phyloP scores from a whole-genome alignment of 1,140 invertebrate genomes.

The Archegozetes longisetosus region DNA sequence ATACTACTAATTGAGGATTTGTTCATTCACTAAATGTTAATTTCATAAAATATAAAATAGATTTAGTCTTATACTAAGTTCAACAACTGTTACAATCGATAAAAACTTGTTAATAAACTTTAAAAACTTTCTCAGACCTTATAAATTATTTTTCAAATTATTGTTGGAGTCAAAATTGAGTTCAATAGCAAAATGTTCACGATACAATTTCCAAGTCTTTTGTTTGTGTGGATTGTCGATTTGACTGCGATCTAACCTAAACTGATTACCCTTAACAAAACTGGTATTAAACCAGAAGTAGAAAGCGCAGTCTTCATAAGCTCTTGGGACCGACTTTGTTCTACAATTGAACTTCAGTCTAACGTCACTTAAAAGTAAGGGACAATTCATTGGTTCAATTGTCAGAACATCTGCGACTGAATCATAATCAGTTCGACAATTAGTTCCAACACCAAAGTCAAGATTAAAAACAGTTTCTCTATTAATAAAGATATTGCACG shows the following conservation, averaged over 20 bases:
- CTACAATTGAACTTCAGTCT: slow-evolving; percentile 32
- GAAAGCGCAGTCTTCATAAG: slow-evolving; percentile 39
- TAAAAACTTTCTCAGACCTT: no score
- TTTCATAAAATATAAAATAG: no score
- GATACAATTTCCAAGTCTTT: slow-evolving; percentile 33
- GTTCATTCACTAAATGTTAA: no score
- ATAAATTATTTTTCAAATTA: no score
- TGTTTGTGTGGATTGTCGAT: slow-evolving; percentile 40
- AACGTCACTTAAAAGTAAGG: slow-evolving; percentile 31
- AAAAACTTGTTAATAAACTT: no score
- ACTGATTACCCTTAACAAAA: slow-evolving; percentile 32
- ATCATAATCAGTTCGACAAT: slow-evolving; percentile 24
- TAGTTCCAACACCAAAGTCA: slow-evolving; percentile 23
- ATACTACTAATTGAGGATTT: no score
- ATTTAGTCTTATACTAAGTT: no score
- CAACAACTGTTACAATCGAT: no score
- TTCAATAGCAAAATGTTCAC: slow-evolving; percentile 31
- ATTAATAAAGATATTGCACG: slow-evolving; percentile 28
- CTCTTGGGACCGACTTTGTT: slow-evolving; percentile 32
- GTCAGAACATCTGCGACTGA: slow-evolving; percentile 27
- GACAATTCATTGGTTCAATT: slow-evolving; percentile 27
- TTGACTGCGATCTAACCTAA: slow-evolving; percentile 29
- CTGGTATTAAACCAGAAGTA: slow-evolving; percentile 41
- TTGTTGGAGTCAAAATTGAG: slow-evolving; percentile 21
- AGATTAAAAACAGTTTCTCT: slow-evolving; percentile 29